Percentiles rank a stretch among this genome's conserved stretches.
These are phyloP conservation scores for Molorchus minor DNA, from an alignment of 2,888 invertebrate species.

Conservation along the genomic window DNA sequence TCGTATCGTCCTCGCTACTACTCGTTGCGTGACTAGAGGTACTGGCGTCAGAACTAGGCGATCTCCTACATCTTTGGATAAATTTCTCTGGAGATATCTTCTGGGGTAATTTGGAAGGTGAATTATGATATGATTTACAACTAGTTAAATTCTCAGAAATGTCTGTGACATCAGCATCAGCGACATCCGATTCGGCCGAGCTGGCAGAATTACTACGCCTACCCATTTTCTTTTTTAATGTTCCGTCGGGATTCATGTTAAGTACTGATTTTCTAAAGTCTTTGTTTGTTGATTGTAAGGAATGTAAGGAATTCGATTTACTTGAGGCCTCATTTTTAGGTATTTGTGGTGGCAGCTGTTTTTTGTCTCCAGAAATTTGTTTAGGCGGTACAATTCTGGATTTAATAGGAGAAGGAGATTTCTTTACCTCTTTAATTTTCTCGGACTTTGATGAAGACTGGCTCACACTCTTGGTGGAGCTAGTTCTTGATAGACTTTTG, in stretches of 20 bases:
- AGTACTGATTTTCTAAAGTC: constrained; percentile 78
- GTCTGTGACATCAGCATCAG: constrained; percentile 62
- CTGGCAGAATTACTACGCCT: constrained; percentile 63
- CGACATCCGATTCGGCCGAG: constrained; percentile 61
- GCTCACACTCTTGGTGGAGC: constrained; percentile 63
- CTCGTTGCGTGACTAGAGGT: constrained; percentile 52
- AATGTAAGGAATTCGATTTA: constrained; percentile 56
- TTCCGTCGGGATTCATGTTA: constrained; percentile 69
- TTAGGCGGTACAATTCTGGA: constrained; percentile 50
- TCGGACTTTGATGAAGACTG: constrained; percentile 48
- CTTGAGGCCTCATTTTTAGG: constrained; percentile 60
- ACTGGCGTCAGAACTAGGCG: constrained; percentile 62
- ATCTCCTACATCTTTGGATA: constrained; percentile 52
- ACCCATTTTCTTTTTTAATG: constrained; percentile 57
- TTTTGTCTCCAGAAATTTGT: constrained; percentile 47
- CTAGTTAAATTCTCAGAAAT: constrained; percentile 57
- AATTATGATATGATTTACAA: constrained; percentile 53
- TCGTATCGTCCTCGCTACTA: constrained; percentile 58
- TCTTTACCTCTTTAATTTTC: constrained; percentile 47
- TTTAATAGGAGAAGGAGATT: constrained; percentile 46
- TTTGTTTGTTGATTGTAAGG: constrained; percentile 69
- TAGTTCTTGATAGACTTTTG: constrained; percentile 60
- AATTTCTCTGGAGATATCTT: constrained; percentile 41
- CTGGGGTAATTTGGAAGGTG: constrained; percentile 55
- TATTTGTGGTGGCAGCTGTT: constrained; percentile 62